Evolutionary conservation across 35 echinoderm and acorn worm species (phyloP).

Genomic region (Ophiothrix spiculata): DNA sequence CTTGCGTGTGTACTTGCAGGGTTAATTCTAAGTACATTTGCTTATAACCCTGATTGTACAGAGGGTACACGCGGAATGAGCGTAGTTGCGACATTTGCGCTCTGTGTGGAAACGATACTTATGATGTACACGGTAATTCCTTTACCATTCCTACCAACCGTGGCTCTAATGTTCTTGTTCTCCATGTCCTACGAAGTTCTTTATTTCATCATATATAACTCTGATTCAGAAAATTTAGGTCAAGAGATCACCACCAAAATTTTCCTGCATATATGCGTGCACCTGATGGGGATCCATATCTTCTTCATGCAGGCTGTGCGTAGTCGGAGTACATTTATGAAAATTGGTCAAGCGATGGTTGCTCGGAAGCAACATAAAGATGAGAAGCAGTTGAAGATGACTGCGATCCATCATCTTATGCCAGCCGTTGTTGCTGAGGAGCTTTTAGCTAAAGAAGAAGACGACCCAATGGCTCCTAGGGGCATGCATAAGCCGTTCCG

Average conservation of each 20-base stretch:
- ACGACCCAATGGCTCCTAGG: slow-evolving; percentile 37
- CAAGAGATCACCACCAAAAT: slow-evolving; percentile 61
- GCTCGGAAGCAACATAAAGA: slow-evolving; percentile 64
- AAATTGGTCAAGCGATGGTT: slow-evolving; percentile 74
- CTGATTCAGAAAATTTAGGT: neutral
- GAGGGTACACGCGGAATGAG: slow-evolving; percentile 53
- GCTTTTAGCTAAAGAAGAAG: slow-evolving; percentile 49
- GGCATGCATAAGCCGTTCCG: slow-evolving; percentile 54
- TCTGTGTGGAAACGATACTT: slow-evolving; percentile 89
- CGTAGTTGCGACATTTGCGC: slow-evolving; percentile 76
- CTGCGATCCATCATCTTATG: slow-evolving; percentile 93
- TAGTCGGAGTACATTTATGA: slow-evolving; percentile 92
- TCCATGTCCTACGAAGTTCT: slow-evolving; percentile 84
- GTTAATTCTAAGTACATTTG: slow-evolving; percentile 67
- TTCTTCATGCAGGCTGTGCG: slow-evolving; percentile 98
- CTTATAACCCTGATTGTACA: slow-evolving; percentile 20
- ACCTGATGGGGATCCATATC: slow-evolving; percentile 93
- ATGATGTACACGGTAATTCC: slow-evolving; percentile 98
- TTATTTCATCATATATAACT: slow-evolving; percentile 49
- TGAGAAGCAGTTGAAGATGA: slow-evolving; percentile 90
- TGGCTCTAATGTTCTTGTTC: slow-evolving; percentile 53
- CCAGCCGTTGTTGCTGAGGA: slow-evolving; percentile 70
- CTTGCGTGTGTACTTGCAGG: slow-evolving; percentile 61
- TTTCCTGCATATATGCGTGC: slow-evolving; percentile 90
- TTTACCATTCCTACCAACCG: slow-evolving; percentile 70